Base-by-base conservation (phyloP, 1,140 invertebrate genomes). In the Laodelphax striatellus region DNA sequence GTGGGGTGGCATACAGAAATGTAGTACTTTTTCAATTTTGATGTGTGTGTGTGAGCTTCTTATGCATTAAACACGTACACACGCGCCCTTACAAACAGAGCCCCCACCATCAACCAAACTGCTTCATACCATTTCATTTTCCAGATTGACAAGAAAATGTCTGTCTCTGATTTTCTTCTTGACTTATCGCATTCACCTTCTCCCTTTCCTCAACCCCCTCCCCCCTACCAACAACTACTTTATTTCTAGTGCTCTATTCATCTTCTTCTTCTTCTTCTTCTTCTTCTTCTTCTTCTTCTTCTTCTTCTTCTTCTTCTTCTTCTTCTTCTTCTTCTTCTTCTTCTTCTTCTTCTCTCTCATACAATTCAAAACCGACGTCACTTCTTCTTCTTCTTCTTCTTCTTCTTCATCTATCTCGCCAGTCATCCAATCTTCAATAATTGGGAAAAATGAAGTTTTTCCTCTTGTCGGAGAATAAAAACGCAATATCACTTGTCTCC, bases 91-190 rank as follows among this genome's bases (percentile, higher is more conserved):
- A 31, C 28, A 31, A 9, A 31, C 28, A 5, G 28, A 31, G 28
- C 28, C 28, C 28, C 28, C 28, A 31, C 28, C 28, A 5, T 9
- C 28, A 5, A 31, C 28, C 28, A 31, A 46, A 16, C 43, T 46
- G 43, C n/a, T 46, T 19, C 19, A 46, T 46, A 4, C 4, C 43
- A 19, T 46, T 46, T 46, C 43, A 46, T 46, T 46, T 46, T 46
- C 43, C 19, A 46, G 43, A 46, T 46, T 46, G 43, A 46, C 43
- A 46, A 46, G 43, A 46, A 46, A 46, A 46, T 46, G 43, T 46
- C 13, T 31, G 28, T 46, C 43, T 5, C 43, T 46, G 43, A 46
- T 46, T 46, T 46, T 46, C 14, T 46, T 11, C 43, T 19, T 46
- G 43, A 46, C 43, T 46, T 46, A 19, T 46, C 19, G 4, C 43